A percentile compares a stretch with the other conserved stretches of the same genome.
These are phyloP conservation scores for Piscicola geometra DNA, from an alignment of 2,888 invertebrate species.

Conservation along the genomic window DNA sequence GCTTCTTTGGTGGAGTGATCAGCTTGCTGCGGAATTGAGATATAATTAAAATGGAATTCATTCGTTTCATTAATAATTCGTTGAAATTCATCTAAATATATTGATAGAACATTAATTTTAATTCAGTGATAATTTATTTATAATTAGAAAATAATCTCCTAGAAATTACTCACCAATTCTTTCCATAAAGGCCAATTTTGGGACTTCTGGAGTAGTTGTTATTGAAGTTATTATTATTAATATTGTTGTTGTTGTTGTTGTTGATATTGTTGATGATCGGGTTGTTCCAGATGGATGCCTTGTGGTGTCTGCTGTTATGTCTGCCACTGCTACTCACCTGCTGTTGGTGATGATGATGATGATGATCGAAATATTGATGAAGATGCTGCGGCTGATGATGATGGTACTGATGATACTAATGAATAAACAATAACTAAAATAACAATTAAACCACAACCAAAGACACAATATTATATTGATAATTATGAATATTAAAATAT, in stretches of 20 bases:
- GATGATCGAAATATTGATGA: background rate
- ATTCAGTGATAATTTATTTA: no score
- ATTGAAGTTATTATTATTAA: background rate
- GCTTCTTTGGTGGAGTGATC: conserved; percentile 31
- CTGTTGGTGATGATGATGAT: no score
- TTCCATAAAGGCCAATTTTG: background rate
- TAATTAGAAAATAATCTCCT: background rate
- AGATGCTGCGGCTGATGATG: no score
- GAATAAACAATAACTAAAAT: background rate
- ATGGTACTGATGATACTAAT: no score
- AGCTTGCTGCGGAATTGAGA: conserved; percentile 31
- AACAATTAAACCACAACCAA: no score
- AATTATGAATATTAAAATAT: no score
- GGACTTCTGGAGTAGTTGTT: conserved; percentile 4
- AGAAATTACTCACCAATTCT: background rate
- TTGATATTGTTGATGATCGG: conserved; percentile 16
- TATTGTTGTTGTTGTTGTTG: background rate
- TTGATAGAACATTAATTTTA: no score
- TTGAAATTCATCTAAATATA: no score
- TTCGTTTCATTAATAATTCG: no score
- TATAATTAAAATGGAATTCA: no score
- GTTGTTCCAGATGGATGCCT: conserved; percentile 22
- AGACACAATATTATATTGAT: no score
- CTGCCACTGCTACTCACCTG: conserved; percentile 14
- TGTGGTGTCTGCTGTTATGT: conserved; percentile 9